These are phyloP conservation scores for Leptinotarsa juncta DNA, from an alignment of 2,888 invertebrate species.

Conservation along the genomic window DNA sequence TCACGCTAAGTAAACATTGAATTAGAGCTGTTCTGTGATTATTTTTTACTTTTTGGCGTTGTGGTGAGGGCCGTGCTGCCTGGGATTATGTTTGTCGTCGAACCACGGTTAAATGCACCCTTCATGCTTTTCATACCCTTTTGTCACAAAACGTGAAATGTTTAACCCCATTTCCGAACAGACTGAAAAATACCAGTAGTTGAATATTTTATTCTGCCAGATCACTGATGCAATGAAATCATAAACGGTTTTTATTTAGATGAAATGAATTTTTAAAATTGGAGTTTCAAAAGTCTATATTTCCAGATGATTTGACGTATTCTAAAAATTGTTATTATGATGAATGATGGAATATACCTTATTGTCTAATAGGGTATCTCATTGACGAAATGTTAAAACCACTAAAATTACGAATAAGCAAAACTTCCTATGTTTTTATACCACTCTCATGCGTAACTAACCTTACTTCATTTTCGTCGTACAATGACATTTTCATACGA, in stretches of 20 bases:
- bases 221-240: neutral
- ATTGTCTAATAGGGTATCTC: too few species aligned
- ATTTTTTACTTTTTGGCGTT: conserved; percentile 30
- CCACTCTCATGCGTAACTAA: too few species aligned
- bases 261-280: too few species aligned
- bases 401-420: too few species aligned
- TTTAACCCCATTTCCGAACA: conserved; percentile 38
- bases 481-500: too few species aligned
- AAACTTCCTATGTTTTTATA: too few species aligned
- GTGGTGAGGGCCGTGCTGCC: conserved; percentile 32
- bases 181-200: neutral
- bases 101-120: conserved; percentile 43
- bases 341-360: too few species aligned
- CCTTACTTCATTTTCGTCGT: too few species aligned
- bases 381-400: too few species aligned
- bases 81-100: conserved; percentile 38
- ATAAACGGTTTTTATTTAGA: neutral
- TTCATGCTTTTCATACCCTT: conserved; percentile 39
- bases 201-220: neutral
- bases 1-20: neutral
- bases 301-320: too few species aligned
- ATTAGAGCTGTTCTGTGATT: conserved; percentile 29
- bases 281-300: too few species aligned
- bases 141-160: conserved; percentile 37
- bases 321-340: too few species aligned